Evolutionary conservation across 2,888 invertebrate species (phyloP).

Genomic region (Gymnocheta viridis): DNA sequence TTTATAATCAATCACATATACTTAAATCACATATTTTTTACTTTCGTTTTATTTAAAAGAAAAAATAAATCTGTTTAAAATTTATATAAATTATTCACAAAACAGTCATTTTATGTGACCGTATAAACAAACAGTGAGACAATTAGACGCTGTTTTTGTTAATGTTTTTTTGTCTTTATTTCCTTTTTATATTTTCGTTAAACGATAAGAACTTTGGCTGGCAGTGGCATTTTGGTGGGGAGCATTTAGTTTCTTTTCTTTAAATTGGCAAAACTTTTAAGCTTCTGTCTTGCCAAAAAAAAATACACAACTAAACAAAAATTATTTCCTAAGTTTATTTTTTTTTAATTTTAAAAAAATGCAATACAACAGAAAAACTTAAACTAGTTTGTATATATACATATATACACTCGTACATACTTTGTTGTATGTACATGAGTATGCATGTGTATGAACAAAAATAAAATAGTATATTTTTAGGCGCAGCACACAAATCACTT

Average conservation of each 20-base stretch:
- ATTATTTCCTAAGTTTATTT: conserved; percentile 18
- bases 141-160: conserved; percentile 10
- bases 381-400: neutral
- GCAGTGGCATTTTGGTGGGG: neutral
- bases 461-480: conserved; percentile 65
- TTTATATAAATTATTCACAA: neutral
- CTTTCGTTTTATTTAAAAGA: neutral
- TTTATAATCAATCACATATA: conserved; percentile 15
- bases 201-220: conserved; percentile 5
- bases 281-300: conserved; percentile 19
- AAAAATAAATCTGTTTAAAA: neutral
- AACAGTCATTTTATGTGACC: neutral
- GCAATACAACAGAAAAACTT: neutral
- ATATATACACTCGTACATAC: too few species aligned
- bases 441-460: neutral
- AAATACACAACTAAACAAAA: neutral
- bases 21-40: too few species aligned
- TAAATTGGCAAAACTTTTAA: conserved; percentile 32
- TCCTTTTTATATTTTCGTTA: neutral
- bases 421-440: conserved; percentile 1
- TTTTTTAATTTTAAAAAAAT: neutral
- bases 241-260: neutral
- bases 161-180: neutral
- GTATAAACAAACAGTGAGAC: conserved; percentile 7
- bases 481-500: conserved; percentile 68